Evolutionary conservation across 1,140 invertebrate species (phyloP), one percentile per base, ranked within the genome.

Genomic region (Hylaeus anthracinus): DNA sequence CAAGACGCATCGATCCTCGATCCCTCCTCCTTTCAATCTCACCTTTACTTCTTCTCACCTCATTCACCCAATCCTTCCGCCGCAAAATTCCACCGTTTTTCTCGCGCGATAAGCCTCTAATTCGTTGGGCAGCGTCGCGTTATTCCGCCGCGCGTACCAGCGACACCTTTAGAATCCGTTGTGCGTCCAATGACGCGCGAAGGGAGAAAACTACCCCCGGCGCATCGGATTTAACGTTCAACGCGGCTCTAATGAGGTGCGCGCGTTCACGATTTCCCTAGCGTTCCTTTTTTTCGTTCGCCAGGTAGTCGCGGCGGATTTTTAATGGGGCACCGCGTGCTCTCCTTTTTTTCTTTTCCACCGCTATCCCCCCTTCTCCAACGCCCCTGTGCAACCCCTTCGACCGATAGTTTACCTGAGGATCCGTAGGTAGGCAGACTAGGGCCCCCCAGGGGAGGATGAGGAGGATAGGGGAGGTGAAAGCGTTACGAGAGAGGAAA

Each of bases 241-340:
- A 90, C 89, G 90, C 89, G 87, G 75, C 88, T 89, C 90, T 93
- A 93, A 93, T 91, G 91, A 93, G 91, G 88, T 90, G 86, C 80
- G 86, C 61, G 48, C 71, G 78, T 39, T 64, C 80, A 60, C 76
- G 67, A 55, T 72, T 70, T 58, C 10, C 39, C 67, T 45, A 14
- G 12, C 10, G 5, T 79, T 65, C 63, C 4, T 58, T 79, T 58
- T 79, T 56, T 65, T 53, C 76, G 70, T 56, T 61, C 58, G 83
- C 86, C 92, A 92, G 92, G 92, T 93, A 92, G 86, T 51, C 76
- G 64, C 37, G 60, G 67, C 83, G 85, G 82, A 91, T 92, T 86
- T 92, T 91, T 92, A 91, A 90, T 92, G 83, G 92, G 86, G 79
- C 87, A 86, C 55, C 70, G 67, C 81, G 83, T 66, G 80, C 84